A percentile compares a stretch with the other conserved stretches of the same genome.
Evolutionary conservation across 2,888 invertebrate species (phyloP).

Genomic region (Drosophila picticornis): DNA sequence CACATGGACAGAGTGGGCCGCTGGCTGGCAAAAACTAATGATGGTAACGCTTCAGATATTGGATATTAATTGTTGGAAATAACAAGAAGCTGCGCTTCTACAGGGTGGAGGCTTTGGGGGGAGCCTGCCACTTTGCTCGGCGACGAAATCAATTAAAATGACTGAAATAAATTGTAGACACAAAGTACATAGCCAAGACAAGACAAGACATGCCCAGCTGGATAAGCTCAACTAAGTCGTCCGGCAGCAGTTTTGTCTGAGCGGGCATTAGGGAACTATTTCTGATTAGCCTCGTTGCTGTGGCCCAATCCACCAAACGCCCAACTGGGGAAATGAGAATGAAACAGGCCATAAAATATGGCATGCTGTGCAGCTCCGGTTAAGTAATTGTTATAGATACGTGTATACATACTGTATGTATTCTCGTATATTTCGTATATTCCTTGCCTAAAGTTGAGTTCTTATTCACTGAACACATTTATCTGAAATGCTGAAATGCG

Average conservation of each 20-base stretch:
- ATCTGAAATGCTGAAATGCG: slow-evolving; percentile 22
- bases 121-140: slow-evolving; percentile 19
- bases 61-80: slow-evolving; percentile 80
- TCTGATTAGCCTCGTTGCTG: slow-evolving; percentile 63
- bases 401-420: neutral
- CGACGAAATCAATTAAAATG: slow-evolving; percentile 76
- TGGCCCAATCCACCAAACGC: slow-evolving; percentile 14
- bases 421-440: neutral
- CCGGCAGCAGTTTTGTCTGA: slow-evolving; percentile 19
- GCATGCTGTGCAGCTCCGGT: slow-evolving; percentile 15
- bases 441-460: slow-evolving; percentile 7
- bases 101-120: neutral
- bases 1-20: slow-evolving; percentile 10
- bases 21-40: slow-evolving; percentile 66
- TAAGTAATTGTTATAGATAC: slow-evolving; percentile 35
- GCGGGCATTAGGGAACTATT: slow-evolving; percentile 51
- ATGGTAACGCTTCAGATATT: slow-evolving; percentile 69
- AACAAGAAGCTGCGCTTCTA: slow-evolving; percentile 57
- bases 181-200: slow-evolving; percentile 38
- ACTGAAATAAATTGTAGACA: slow-evolving; percentile 72
- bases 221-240: slow-evolving; percentile 30
- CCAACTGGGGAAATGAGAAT: slow-evolving; percentile 25
- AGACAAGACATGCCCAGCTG: slow-evolving; percentile 17
- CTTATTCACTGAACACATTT: slow-evolving; percentile 6
- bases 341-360: slow-evolving; percentile 44